Evolutionary conservation across 2,797 vertebrate species (phyloP).

Genomic region (Pampus argenteus): DNA sequence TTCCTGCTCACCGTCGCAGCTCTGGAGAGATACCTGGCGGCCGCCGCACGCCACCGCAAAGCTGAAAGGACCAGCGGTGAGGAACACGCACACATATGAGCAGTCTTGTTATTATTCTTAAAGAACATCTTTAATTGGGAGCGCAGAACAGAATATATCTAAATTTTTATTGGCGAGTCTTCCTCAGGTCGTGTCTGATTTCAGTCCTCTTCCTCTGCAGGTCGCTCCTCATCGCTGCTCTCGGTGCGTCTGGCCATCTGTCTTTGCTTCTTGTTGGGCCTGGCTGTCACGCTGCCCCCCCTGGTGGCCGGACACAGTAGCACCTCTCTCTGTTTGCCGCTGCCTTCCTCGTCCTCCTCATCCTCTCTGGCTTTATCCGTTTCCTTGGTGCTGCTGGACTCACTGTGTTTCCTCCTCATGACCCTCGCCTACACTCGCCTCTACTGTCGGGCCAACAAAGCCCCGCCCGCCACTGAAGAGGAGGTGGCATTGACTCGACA

Average conservation of each 20-base stretch:
- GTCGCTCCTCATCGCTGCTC: conserved; percentile 14
- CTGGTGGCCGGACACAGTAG: conserved; percentile 84
- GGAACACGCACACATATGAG: background rate
- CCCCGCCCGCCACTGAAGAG: conserved; percentile 76
- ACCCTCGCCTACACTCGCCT: conserved; percentile 90
- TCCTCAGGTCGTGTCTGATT: background rate
- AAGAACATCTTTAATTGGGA: too few species aligned
- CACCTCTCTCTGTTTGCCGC: conserved; percentile 90
- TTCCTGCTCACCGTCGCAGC: conserved; percentile 92
- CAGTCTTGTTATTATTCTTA: too few species aligned
- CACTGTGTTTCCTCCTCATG: conserved; percentile 92
- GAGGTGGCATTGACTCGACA: conserved; percentile 91
- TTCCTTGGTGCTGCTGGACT: conserved; percentile 89
- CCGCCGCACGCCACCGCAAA: conserved; percentile 67
- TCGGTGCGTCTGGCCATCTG: conserved; percentile 75
- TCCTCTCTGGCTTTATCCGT: conserved; percentile 84
- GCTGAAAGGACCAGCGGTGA: conserved; percentile 67
- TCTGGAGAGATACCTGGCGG: conserved; percentile 87
- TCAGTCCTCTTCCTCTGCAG: conserved; percentile 29
- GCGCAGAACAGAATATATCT: too few species aligned
- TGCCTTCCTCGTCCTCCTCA: conserved; percentile 80
- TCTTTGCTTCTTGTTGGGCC: conserved; percentile 86
- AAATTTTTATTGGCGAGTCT: background rate
- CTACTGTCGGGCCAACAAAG: conserved; percentile 83
- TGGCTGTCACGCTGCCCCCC: conserved; percentile 85